Evolutionary conservation across 1,140 invertebrate genomes (phyloP), one percentile per base, ranked within the genome.

Genomic region (Popillia japonica): DNA sequence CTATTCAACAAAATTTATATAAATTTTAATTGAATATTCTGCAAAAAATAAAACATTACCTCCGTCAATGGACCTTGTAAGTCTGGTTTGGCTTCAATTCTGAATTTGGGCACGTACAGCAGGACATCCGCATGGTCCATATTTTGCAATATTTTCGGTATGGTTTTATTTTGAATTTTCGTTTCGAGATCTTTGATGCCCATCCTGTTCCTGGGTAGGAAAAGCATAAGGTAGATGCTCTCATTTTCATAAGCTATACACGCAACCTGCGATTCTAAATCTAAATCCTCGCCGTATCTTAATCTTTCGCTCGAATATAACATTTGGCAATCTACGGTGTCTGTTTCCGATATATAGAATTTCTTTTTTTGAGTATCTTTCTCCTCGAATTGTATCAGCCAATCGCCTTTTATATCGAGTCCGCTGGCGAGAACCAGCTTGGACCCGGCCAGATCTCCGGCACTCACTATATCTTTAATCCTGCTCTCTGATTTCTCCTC

Each of bases 371-470:
- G 8, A 83, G 85, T 73, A 64, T 79, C 0, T 90, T 92, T 0
- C 80, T 75, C 4, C 81, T 84, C 80, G 81, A 94, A 94, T 78
- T 89, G 85, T 11, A 86, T 85, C 55, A 87, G 83, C 93, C 93
- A 94, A 22, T 86, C 87, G 48, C 92, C 94, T 89, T 96, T 96
- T 86, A 97, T 97, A 85, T 96, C 95, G 42, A 97, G 89, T 9
- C 94, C 95, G 87, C 96, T 97, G 1, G 95, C 87, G 0, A 97
- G 87, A 3, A 97, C 89, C 34, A 96, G 78, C 75, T 87, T 89
- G 80, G 91, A 92, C 40, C 88, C 82, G 11, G 84, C 79, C 3
- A 94, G 86, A 79, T 86, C 86, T 82, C 88, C 90, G 82, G 86
- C 76, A 23, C 87, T 82, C 41, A 96, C 86, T 10, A 95, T 85